Evolutionary conservation across 2,888 invertebrate species (phyloP).

Genomic region (Adela reaumurella): DNA sequence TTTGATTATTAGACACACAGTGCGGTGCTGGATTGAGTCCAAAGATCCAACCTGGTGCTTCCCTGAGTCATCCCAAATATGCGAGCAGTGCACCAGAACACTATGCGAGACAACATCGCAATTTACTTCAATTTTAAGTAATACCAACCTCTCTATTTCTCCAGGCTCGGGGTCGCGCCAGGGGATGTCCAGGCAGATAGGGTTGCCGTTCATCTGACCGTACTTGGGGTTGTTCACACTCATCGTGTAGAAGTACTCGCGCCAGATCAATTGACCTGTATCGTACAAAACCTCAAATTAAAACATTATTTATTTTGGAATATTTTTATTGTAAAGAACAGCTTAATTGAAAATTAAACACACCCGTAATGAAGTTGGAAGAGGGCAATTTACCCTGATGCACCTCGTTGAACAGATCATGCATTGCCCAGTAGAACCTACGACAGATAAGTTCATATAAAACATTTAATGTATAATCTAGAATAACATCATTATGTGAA

Average conservation of each 20-base stretch:
- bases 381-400: slow-evolving; percentile 37
- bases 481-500: too few species aligned
- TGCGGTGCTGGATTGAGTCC: too few species aligned
- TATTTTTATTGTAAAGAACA: background rate
- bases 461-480: too few species aligned
- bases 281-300: background rate
- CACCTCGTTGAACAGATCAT: slow-evolving; percentile 60
- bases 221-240: slow-evolving; percentile 68
- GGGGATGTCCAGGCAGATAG: slow-evolving; percentile 68
- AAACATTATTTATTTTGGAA: background rate
- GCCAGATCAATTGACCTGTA: slow-evolving; percentile 67
- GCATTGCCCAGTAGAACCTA: slow-evolving; percentile 69
- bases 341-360: slow-evolving; percentile 3
- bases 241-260: slow-evolving; percentile 78
- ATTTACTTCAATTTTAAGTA: too few species aligned
- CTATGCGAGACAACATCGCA: too few species aligned
- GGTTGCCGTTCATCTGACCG: slow-evolving; percentile 65
- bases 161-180: slow-evolving; percentile 58
- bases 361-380: slow-evolving; percentile 40
- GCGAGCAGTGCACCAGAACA: too few species aligned
- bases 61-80: too few species aligned
- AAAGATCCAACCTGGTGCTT: too few species aligned
- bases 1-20: too few species aligned
- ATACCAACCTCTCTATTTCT: slow-evolving; percentile 50
- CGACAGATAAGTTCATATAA: too few species aligned